Percentiles rank a stretch among this genome's conserved stretches.
phyloP scores from a whole-genome alignment of 2,888 invertebrate genomes.

The Eueremaeus valkanovi region DNA sequence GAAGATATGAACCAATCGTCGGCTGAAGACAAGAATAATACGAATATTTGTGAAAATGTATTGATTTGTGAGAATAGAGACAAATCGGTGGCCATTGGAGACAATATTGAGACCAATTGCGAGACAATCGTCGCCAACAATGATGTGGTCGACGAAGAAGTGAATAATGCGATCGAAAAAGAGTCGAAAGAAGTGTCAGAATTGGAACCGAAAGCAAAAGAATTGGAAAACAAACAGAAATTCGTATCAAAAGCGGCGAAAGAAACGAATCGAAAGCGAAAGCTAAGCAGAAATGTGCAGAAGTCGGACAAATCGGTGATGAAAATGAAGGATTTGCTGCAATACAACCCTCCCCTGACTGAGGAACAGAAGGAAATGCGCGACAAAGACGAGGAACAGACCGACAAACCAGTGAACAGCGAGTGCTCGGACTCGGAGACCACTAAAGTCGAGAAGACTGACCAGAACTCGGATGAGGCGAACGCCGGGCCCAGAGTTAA shows the following conservation, averaged over 20 bases:
- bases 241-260: not conserved
- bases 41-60: not conserved
- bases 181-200: not conserved
- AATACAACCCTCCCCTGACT: conserved; percentile 68
- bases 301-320: conserved; percentile 53
- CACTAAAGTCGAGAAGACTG: not conserved
- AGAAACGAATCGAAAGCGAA: not conserved
- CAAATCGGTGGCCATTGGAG: not conserved
- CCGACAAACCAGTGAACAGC: not conserved
- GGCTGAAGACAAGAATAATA: not conserved
- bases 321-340: conserved; percentile 88
- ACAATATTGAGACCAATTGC: not conserved
- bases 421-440: not conserved
- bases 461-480: conserved; percentile 19
- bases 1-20: not conserved
- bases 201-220: not conserved
- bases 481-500: conserved; percentile 34
- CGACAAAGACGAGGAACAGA: conserved; percentile 28
- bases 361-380: conserved; percentile 40
- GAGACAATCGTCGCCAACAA: not conserved
- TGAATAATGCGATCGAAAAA: not conserved
- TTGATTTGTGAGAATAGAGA: not conserved
- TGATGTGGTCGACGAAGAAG: not conserved
- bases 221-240: not conserved
- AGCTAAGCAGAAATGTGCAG: not conserved